Conservation (phyloP, 2,888 invertebrate genomes). For the Autographa gamma region DNA sequence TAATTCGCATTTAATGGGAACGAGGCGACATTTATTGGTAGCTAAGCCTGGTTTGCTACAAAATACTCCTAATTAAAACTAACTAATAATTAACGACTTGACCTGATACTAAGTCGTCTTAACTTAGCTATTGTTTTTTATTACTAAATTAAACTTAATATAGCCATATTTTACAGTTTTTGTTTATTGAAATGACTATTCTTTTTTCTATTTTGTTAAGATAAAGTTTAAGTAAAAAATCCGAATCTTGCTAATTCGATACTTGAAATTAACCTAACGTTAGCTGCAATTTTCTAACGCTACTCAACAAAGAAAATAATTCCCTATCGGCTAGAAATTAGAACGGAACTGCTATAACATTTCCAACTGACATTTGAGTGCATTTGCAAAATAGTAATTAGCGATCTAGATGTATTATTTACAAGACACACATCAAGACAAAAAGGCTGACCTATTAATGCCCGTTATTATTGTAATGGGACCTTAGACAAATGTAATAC, state of each 20-base stretch:
- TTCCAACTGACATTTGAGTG: slow-evolving; percentile 47
- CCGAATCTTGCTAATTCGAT: background rate
- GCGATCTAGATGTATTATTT: slow-evolving; percentile 49
- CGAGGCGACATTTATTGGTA: background rate
- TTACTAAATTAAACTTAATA: too few species aligned
- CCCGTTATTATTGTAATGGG: slow-evolving; percentile 72
- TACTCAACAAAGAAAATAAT: slow-evolving; percentile 19
- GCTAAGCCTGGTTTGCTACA: background rate
- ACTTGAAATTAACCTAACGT: background rate
- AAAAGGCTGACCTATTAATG: slow-evolving; percentile 65
- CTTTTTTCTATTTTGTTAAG: too few species aligned
- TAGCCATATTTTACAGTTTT: too few species aligned
- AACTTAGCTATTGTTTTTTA: background rate
- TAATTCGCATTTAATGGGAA: background rate
- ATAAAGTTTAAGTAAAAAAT: too few species aligned
- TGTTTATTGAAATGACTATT: too few species aligned
- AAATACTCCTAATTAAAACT: background rate
- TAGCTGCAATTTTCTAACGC: slow-evolving; percentile 5
- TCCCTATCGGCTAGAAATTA: slow-evolving; percentile 25
- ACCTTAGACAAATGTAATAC: slow-evolving; percentile 61
- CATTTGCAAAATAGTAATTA: slow-evolving; percentile 46
- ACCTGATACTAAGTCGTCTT: background rate
- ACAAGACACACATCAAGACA: slow-evolving; percentile 48
- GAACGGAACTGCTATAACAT: slow-evolving; percentile 27
- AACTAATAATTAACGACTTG: background rate